phyloP scores from a whole-genome alignment of 2,113 vertebrate genomes.

The Beaufortia kweichowensis region DNA sequence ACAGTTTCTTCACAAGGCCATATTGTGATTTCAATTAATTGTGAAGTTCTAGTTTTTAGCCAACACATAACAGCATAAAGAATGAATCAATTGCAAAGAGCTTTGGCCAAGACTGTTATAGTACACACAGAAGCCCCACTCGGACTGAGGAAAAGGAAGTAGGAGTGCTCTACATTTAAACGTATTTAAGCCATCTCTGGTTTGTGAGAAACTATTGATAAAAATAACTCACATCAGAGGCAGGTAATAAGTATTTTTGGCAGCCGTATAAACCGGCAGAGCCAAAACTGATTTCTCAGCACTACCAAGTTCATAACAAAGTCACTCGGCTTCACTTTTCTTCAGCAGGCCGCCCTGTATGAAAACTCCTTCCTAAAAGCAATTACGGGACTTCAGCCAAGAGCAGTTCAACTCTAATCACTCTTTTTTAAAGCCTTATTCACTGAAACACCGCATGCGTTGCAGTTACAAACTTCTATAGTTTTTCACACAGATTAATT shows the following conservation, averaged over 20 bases:
- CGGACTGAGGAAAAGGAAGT: not conserved
- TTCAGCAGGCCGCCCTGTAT: not conserved
- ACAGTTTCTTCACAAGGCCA: too few relatives aligned
- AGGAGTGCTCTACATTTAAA: slow-evolving; percentile 18
- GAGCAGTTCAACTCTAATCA: slow-evolving; percentile 10
- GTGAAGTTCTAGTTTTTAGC: too few relatives aligned
- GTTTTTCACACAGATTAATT: not conserved
- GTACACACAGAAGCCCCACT: slow-evolving; percentile 7
- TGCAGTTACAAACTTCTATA: not conserved
- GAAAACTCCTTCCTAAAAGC: slow-evolving; percentile 23
- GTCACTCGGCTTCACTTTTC: slow-evolving; percentile 34
- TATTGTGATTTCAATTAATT: too few relatives aligned
- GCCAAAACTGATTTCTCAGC: slow-evolving; percentile 45
- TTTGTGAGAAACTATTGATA: slow-evolving; percentile 44
- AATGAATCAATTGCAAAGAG: slow-evolving; percentile 11
- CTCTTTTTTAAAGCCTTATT: slow-evolving; percentile 13
- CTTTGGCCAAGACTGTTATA: slow-evolving; percentile 13
- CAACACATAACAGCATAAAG: too few relatives aligned
- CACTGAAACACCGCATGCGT: not conserved
- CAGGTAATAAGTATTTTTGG: slow-evolving; percentile 51
- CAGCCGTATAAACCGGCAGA: slow-evolving; percentile 22
- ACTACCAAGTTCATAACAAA: slow-evolving; percentile 41
- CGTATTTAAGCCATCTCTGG: slow-evolving; percentile 16
- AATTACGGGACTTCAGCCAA: slow-evolving; percentile 28
- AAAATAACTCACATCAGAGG: slow-evolving; percentile 47